Base-by-base conservation (phyloP, 2,113 vertebrate species). In the Salvelinus sp. region DNA sequence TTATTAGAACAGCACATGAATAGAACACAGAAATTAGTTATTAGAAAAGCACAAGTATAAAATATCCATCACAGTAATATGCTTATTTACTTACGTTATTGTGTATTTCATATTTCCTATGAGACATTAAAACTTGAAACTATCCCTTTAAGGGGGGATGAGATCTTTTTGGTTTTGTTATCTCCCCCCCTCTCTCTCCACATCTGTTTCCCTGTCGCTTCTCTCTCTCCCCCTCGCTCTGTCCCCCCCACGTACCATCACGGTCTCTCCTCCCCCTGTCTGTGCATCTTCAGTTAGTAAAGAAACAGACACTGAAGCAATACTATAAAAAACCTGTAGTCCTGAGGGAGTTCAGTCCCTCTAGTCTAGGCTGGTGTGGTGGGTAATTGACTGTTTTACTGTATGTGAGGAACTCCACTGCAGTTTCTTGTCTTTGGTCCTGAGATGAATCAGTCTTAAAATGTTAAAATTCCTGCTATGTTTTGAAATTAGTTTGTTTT, bases 381-480 rank as follows among this genome's bases (percentile, higher is more conserved):
- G n/a, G 70, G 25, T 70, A 27, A 70, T 63, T 50, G 23, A 70
- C 38, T 70, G 58, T 50, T 70, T 62, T 63, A 33, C 33, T 33
- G 33, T 33, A 63, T 48, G 22, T 27, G 73, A 66, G 47, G 80
- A 79, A 80, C 73, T 85, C 68, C 14, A 20, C 22, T 74, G 66
- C 16, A 50, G 60, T 65, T 22, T 22, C 76, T 79, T 81, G 69
- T 76, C 79, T 77, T 77, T 75, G 18, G 76, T 71, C 22, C 28
- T 78, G 9, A 78, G 68, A 74, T 76, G 6, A 73, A 80, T 68
- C 60, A 33, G 69, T 79, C 76, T 57, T 72, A 57, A 77, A 82
- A 82, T 33, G 6, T 33, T 1, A 1, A 33, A 33, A 33, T 72
- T 72, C 77, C 79, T 76, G 75, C 75, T 80, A 73, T 76, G 18